phyloP scores from a whole-genome alignment of 2,797 vertebrate genomes.

The Sebastes taczanowskii region DNA sequence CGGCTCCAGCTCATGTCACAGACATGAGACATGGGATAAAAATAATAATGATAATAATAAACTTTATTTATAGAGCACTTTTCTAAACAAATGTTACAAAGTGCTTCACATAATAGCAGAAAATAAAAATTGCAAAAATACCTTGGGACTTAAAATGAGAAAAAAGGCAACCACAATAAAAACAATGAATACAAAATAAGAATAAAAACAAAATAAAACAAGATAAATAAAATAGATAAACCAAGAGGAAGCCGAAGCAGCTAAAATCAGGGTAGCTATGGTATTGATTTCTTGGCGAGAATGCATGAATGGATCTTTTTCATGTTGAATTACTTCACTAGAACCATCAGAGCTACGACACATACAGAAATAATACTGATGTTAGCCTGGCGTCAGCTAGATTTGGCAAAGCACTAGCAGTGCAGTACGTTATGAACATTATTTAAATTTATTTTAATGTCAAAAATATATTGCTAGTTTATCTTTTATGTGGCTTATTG shows the following conservation, averaged over 20 bases:
- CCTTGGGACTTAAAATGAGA: not conserved
- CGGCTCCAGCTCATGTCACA: not conserved
- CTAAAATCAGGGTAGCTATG: not conserved
- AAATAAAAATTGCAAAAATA: not conserved
- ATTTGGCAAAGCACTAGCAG: not conserved
- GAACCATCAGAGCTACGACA: not conserved
- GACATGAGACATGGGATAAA: not conserved
- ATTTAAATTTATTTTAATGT: not conserved
- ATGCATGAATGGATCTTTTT: not conserved
- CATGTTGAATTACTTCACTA: not conserved
- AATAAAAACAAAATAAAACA: not conserved
- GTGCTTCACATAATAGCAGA: not conserved
- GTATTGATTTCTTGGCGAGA: not conserved
- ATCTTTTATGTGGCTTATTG: not conserved
- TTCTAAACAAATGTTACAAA: not conserved
- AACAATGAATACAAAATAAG: not conserved
- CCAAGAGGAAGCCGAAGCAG: not conserved
- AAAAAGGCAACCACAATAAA: not conserved
- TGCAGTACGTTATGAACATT: rapidly evolving
- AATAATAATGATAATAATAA: not conserved
- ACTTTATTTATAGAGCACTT: not conserved
- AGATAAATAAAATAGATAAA: not conserved
- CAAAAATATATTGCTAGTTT: not conserved
- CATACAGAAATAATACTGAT: not conserved
- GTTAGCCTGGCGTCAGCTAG: not conserved